Percentiles rank a stretch among this genome's conserved stretches.
Evolutionary conservation across 2,113 vertebrate species (phyloP).

Genomic region (Lathamus discolor): DNA sequence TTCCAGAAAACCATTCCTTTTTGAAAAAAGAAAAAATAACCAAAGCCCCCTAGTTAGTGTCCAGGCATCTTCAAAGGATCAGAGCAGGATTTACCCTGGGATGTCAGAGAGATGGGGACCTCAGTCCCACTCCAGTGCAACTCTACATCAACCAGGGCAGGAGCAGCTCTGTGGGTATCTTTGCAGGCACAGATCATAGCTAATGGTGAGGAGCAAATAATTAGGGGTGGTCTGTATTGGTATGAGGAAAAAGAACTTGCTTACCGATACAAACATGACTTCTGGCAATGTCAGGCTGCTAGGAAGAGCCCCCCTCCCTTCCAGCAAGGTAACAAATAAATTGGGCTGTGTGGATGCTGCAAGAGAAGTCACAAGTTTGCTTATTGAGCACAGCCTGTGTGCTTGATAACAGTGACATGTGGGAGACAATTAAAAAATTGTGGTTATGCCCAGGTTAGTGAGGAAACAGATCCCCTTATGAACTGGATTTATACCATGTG

Average conservation of each 20-base stretch:
- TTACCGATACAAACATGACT: background rate
- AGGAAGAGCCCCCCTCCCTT: background rate
- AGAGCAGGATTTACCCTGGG: background rate
- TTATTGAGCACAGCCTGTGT: background rate
- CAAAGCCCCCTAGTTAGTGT: too few relatives aligned
- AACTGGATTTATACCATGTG: background rate
- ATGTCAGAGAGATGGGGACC: background rate
- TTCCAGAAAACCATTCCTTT: background rate
- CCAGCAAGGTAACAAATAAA: background rate
- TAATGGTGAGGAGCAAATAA: background rate
- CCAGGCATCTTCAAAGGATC: background rate
- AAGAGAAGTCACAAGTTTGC: background rate
- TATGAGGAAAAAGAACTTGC: background rate
- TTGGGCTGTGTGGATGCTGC: background rate
- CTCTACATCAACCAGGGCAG: background rate
- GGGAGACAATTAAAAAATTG: constrained; percentile 15
- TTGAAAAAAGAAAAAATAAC: too few relatives aligned
- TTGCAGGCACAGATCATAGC: background rate
- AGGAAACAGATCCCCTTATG: background rate
- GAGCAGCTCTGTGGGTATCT: background rate
- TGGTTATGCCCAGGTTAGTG: background rate
- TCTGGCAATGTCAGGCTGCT: background rate
- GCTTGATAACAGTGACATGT: constrained; percentile 36
- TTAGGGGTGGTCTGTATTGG: background rate
- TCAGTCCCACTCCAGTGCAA: background rate